A percentile compares a stretch with the other conserved stretches of the same genome.
Evolutionary conservation across 2,113 vertebrate genomes (phyloP).

Genomic region (Chroicocephalus ridibundus): DNA sequence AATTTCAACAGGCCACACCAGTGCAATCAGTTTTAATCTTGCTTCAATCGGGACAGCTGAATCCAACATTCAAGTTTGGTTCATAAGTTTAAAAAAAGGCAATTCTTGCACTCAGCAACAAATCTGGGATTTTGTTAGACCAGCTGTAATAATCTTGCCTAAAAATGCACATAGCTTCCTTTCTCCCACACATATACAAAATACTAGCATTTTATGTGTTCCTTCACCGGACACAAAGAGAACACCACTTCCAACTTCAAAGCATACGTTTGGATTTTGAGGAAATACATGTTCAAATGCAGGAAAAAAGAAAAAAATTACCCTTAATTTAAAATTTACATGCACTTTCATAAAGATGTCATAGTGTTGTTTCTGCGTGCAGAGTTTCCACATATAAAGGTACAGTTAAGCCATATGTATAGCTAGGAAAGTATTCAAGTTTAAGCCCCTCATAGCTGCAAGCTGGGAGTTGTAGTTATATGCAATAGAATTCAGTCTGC

Average conservation of each 20-base stretch:
- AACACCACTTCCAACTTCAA: neutral
- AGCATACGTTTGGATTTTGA: neutral
- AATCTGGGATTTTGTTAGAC: neutral
- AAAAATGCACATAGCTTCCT: neutral
- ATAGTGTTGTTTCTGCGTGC: neutral
- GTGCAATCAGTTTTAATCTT: neutral
- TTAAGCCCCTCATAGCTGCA: neutral
- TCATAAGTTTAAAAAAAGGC: neutral
- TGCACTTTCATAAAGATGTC: neutral
- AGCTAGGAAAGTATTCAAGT: neutral
- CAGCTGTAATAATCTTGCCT: neutral
- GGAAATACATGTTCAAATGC: neutral
- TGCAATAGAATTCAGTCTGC: neutral
- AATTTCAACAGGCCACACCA: neutral
- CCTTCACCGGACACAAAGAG: neutral
- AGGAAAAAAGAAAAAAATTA: neutral
- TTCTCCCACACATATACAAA: neutral
- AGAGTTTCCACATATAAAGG: neutral
- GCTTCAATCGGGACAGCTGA: neutral
- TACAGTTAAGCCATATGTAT: neutral
- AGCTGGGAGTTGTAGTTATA: neutral
- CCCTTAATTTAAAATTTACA: neutral
- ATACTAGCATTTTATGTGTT: neutral
- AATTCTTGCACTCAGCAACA: neutral
- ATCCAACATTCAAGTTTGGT: neutral